Evolutionary conservation across 2,113 vertebrate species (phyloP), one percentile per base, ranked within the genome.

Genomic region (Gobius niger): DNA sequence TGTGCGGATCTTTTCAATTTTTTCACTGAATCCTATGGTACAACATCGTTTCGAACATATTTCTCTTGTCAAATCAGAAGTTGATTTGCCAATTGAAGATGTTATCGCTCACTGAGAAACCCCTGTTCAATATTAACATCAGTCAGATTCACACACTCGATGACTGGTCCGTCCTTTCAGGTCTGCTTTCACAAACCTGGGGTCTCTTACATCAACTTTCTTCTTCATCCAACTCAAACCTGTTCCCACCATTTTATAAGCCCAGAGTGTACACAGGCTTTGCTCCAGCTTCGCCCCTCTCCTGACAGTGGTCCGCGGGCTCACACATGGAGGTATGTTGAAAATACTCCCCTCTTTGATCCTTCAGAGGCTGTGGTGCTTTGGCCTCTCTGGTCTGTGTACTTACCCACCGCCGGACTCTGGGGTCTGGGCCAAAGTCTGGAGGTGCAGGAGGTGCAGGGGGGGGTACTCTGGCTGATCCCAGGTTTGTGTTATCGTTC

Each of bases 401-500:
- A 59, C 78, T 75, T 74, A 75, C 62, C 50, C 42, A 49, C 47
- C 46, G 15, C 75, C 75, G 61, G 54, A 79, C 57, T 7, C n/a
- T 67, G 15, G 70, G 13, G 70, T 74, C 68, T 64, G 63, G 44
- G 67, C 47, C 65, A 41, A 57, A 66, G 46, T 70, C 68, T 11
- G 8, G 52, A 47, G 77, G 77, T 66, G 42, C 24, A n/a, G 34
- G 12, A 51, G 61, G 52, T 34, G 24, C 24, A 65, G 64, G 67
- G 63, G 67, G 50, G 4, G 54, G 54, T 14, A 12, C 19, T 67
- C 70, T 77, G 52, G 11, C 74, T 85, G 82, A 83, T 82, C 77
- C 63, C 54, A 6, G 54, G 65, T 75, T 63, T 74, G 72, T 90
- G 83, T 89, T 87, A 61, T 86, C 83, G 57, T 85, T 88, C 50